Evolutionary conservation across 2,797 vertebrate species (phyloP).

Genomic region (Leuciscus waleckii): DNA sequence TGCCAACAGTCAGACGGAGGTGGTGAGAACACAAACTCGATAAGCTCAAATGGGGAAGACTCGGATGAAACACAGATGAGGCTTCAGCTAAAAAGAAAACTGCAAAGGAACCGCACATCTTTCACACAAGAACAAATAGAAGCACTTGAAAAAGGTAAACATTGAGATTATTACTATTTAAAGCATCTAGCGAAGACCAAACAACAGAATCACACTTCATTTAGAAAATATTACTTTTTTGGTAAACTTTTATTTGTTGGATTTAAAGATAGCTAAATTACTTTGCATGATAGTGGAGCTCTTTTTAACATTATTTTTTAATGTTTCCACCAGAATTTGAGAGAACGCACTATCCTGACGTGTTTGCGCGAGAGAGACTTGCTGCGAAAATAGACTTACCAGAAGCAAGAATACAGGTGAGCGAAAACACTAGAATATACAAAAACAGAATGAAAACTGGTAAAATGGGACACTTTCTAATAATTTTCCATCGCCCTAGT

Average conservation of each 20-base stretch:
- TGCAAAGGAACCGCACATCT: slow-evolving; percentile 97
- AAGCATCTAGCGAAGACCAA: background rate
- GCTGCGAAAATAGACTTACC: slow-evolving; percentile 99
- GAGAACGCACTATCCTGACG: slow-evolving; percentile 98
- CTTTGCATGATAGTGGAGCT: background rate
- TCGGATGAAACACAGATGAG: slow-evolving; percentile 98
- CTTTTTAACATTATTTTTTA: background rate
- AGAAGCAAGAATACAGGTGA: slow-evolving; percentile 99
- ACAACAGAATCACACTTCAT: background rate
- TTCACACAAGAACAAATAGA: slow-evolving; percentile 99
- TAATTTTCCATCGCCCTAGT: background rate
- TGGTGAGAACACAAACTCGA: slow-evolving; percentile 91
- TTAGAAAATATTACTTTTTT: background rate
- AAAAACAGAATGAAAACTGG: background rate
- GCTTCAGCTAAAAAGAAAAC: slow-evolving; percentile 96
- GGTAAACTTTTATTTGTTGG: background rate
- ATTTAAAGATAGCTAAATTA: background rate
- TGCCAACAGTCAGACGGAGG: slow-evolving; percentile 90
- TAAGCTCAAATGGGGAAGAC: slow-evolving; percentile 92
- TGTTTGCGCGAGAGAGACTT: slow-evolving; percentile 97
- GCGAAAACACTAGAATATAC: background rate
- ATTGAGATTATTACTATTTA: background rate
- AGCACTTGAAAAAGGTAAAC: slow-evolving; percentile 95
- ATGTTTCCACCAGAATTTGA: slow-evolving; percentile 89
- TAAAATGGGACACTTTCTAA: background rate